Evolutionary conservation across 2,797 vertebrate species (phyloP), one percentile per base, ranked within the genome.

Genomic region (Hapalemur alaotrensis): DNA sequence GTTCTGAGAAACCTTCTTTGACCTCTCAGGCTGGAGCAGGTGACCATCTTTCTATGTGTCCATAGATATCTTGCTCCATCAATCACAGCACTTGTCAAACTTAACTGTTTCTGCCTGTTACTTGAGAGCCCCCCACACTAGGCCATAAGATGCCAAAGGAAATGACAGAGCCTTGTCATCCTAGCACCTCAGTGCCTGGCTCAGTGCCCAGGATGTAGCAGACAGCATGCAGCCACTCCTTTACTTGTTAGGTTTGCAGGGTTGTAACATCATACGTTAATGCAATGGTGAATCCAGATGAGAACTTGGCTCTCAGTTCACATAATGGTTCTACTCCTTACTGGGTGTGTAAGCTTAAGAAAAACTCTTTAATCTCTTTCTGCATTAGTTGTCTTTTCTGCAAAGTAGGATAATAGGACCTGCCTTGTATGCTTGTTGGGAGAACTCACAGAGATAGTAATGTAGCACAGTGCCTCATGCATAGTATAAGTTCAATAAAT

Each of bases 1-100:
- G 54, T 88, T 93, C 70, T 91, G 65, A 69, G 80, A 96, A 97
- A 73, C n/a, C 85, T 95, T 35, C 82, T 65, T 59, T 96, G 95
- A 91, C 89, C 86, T 87, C 86, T 23, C 1, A 75, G 72, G 8
- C 83, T 84, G 23, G 32, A 67, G 59, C 41, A 25, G n/a, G 75
- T 83, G 41, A 59, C 46, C 4, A 0, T 89, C 90, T 67, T 91
- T 94, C 65, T 91, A 59, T 93, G 48, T 59, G 61, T 63, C 69
- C 41, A 46, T 4, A 79, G 92, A 72, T 48, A 87, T 30, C 9
- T 48, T 43, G 23, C 30, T 92, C 63, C 67, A 73, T 96, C 57
- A 38, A 73, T 57, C 82, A 92, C 3, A 54, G 52, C 12, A 35
- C 35, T 54, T 96, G 95, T 91, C 91, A 91, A 76, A 93, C 22